A percentile compares a stretch with the other conserved stretches of the same genome.
These are phyloP conservation scores for Hassar affinis DNA, from an alignment of 2,113 vertebrate genomes.

Conservation along the genomic window DNA sequence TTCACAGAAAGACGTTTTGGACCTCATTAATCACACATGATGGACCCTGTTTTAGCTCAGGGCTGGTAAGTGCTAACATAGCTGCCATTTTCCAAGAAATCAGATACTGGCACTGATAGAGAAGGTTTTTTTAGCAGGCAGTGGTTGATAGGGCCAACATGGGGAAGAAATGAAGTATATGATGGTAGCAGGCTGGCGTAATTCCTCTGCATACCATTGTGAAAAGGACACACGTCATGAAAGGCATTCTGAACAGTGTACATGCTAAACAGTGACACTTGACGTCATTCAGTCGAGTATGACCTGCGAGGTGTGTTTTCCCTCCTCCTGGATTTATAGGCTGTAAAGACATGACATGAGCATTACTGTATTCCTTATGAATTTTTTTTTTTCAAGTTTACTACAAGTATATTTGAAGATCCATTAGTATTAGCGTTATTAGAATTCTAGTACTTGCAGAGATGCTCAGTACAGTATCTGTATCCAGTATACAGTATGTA, in stretches of 20 bases:
- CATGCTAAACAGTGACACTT: background rate
- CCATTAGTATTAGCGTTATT: background rate
- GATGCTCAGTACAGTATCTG: background rate
- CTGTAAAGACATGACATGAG: background rate
- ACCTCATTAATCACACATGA: constrained; percentile 21
- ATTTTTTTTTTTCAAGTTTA: background rate
- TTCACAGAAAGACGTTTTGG: background rate
- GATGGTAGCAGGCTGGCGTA: background rate
- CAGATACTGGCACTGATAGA: constrained; percentile 15
- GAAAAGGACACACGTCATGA: constrained; percentile 16
- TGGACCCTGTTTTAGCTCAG: constrained; percentile 29
- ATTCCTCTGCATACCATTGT: background rate
- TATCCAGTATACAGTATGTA: background rate
- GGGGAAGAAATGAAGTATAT: background rate
- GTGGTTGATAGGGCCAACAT: background rate
- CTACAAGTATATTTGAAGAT: background rate
- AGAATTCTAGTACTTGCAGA: background rate
- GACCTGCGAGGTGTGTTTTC: background rate
- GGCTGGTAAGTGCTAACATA: constrained; percentile 36
- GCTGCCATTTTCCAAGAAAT: constrained; percentile 20
- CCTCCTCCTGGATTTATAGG: background rate
- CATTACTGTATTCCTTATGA: background rate
- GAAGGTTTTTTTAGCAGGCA: constrained; percentile 4
- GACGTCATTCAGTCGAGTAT: background rate
- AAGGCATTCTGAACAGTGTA: background rate